Evolutionary conservation across 2,797 vertebrate species (phyloP).

Genomic region (Coendou prehensilis): DNA sequence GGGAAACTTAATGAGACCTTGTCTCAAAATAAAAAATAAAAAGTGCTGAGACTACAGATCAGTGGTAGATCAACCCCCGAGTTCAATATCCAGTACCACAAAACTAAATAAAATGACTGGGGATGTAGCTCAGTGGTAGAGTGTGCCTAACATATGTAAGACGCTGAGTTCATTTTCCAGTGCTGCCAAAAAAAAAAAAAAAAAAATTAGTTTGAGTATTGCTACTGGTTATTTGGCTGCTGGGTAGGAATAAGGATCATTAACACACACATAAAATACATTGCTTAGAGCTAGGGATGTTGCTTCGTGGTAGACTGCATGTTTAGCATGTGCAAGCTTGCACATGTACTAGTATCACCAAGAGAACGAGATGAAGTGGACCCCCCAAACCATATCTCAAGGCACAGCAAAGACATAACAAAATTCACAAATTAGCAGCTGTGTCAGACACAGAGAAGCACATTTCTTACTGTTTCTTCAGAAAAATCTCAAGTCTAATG

Average conservation of each 20-base stretch:
- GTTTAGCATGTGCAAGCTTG: neutral
- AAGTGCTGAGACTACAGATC: neutral
- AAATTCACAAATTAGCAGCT: constrained; percentile 16
- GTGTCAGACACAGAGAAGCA: neutral
- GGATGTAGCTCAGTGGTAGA: neutral
- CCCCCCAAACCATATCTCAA: neutral
- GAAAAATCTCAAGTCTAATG: constrained; percentile 50
- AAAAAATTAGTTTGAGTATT: neutral
- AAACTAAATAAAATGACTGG: neutral
- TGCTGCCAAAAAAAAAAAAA: neutral
- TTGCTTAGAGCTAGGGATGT: neutral
- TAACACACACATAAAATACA: neutral
- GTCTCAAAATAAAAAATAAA: neutral
- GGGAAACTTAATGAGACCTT: neutral
- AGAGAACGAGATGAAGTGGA: neutral
- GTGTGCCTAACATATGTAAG: neutral
- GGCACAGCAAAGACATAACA: constrained; percentile 46
- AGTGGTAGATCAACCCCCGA: neutral
- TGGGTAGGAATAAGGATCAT: neutral
- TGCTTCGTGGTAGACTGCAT: neutral
- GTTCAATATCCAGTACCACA: neutral
- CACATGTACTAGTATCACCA: neutral
- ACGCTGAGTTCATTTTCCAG: neutral
- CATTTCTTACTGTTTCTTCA: constrained; percentile 35
- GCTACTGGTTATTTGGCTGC: neutral